Evolutionary conservation across 2,113 vertebrate genomes (phyloP), one percentile per base, ranked within the genome.

Genomic region (Scalopus aquaticus): DNA sequence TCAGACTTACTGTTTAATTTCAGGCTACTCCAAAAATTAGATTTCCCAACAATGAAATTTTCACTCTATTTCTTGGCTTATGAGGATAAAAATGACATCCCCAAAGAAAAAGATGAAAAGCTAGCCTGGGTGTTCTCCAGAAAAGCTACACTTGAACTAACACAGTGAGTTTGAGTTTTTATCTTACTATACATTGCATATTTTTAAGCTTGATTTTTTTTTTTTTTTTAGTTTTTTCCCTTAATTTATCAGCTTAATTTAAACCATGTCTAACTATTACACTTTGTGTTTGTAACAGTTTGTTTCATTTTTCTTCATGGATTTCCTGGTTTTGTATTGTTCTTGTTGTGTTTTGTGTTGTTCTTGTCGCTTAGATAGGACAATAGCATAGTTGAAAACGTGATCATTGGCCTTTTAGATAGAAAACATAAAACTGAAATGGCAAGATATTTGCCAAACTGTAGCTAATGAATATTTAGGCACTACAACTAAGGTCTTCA

Each of bases 11-110:
- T 90, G 32, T 96, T 91, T 67, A 91, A 96, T 97, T 65, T 74
- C 97, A 99, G 99, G 89, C 97, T 99, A 73, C 98, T 99, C 90
- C 99, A 99, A 93, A 99, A 99, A 97, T 98, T 99, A 73, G 99
- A 99, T 98, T 99, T 99, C 97, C 99, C 99, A 76, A 74, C 99
- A 80, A 99, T 99, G 99, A 99, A 98, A 44, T 99, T 99, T 97
- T 99, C 99, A 0, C 99, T 99, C 22, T 99, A 99, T 97, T 99
- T 99, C 96, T 94, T 99, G 98, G 99, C 98, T 4, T 99, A 98
- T 32, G 99, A 99, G 97, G 99, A 99, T 96, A 99, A 99, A 98
- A 99, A 98, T 24, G 99, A 99, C 96, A 99, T 99, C 95, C 99
- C 99, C 0, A 95, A 97, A 78, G 98, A 99, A 44, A 97, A 98